phyloP scores from a whole-genome alignment of 2,888 invertebrate genomes.

The Andricus quercusramuli region DNA sequence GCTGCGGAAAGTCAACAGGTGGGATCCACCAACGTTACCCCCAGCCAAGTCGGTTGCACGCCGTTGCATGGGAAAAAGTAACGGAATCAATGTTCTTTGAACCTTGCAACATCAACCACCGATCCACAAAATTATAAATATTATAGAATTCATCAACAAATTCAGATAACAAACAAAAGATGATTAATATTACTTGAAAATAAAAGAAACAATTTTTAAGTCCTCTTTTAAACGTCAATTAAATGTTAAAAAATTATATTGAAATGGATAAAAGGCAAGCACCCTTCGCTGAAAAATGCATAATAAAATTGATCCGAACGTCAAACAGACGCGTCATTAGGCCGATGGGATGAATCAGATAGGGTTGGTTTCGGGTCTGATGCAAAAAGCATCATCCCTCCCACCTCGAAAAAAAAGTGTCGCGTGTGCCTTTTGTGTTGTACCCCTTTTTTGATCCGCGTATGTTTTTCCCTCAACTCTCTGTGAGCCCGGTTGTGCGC shows the following conservation, averaged over 20 bases:
- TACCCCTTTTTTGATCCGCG: slow-evolving; percentile 69
- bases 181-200: too few species aligned
- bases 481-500: slow-evolving; percentile 70
- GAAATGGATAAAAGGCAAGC: neutral
- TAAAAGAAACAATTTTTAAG: too few species aligned
- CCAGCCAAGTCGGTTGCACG: slow-evolving; percentile 74
- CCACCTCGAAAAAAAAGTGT: slow-evolving; percentile 66
- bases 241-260: neutral
- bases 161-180: too few species aligned
- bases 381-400: slow-evolving; percentile 40
- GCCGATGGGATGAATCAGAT: slow-evolving; percentile 73
- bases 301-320: slow-evolving; percentile 63
- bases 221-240: neutral
- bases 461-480: slow-evolving; percentile 64
- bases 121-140: too few species aligned
- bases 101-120: neutral
- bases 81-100: slow-evolving; percentile 72
- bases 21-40: slow-evolving; percentile 73
- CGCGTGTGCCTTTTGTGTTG: slow-evolving; percentile 60
- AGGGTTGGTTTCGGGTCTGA: slow-evolving; percentile 63
- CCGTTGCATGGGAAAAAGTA: slow-evolving; percentile 77
- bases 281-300: slow-evolving; percentile 47
- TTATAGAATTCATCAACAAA: too few species aligned
- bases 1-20: slow-evolving; percentile 78
- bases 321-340: slow-evolving; percentile 75